Evolutionary conservation across 2,113 vertebrate genomes (phyloP).

Genomic region (Formicarius rufipectus): DNA sequence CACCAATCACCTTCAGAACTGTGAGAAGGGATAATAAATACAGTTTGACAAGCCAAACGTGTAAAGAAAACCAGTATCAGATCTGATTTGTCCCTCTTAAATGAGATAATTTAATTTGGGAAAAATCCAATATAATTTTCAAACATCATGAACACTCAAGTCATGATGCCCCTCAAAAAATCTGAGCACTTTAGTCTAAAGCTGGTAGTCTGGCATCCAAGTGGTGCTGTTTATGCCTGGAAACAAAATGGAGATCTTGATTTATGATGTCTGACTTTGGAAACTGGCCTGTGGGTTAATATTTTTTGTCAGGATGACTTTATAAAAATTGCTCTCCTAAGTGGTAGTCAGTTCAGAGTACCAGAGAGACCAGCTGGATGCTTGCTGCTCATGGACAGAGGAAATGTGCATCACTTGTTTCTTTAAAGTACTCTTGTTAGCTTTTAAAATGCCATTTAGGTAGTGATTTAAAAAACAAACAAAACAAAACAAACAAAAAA

Average conservation of each 20-base stretch:
- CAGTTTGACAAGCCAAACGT: not conserved
- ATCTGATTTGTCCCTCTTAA: not conserved
- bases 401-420: not conserved
- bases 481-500: not conserved
- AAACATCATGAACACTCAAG: not conserved
- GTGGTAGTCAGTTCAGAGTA: not conserved
- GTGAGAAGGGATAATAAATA: not conserved
- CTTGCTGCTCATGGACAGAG: not conserved
- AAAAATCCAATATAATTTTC: not conserved
- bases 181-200: not conserved
- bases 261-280: not conserved
- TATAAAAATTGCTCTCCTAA: not conserved
- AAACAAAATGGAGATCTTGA: not conserved
- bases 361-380: not conserved
- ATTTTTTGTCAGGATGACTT: not conserved
- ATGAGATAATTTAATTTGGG: not conserved
- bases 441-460: not conserved
- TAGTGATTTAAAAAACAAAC: not conserved
- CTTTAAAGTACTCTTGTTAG: not conserved
- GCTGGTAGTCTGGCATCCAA: not conserved
- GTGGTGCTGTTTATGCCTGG: not conserved
- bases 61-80: not conserved
- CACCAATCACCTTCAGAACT: accelerated
- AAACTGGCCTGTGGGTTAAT: not conserved
- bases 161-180: not conserved